Base-by-base conservation (phyloP, 1,140 invertebrate species). In the Polypedilum vanderplanki region DNA sequence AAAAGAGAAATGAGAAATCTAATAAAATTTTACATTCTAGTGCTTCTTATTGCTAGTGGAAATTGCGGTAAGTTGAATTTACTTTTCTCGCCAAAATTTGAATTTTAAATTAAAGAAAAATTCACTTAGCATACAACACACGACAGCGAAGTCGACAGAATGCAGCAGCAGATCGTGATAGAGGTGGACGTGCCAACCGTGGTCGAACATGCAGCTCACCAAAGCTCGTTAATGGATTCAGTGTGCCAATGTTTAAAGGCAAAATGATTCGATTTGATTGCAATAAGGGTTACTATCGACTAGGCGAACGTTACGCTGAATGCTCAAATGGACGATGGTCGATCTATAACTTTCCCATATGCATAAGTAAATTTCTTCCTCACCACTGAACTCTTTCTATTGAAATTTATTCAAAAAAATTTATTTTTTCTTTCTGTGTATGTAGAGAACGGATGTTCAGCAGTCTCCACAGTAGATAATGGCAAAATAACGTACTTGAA, bases 191-290 rank as follows among this genome's bases (percentile, higher is more conserved):
- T n/a, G 12, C 10, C 12, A n/a, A 17, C 1, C 12, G n/a, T n/a
- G 12, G 9, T n/a, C 65, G 65, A 20, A 70, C 17, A 20, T 70
- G 65, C 10, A 20, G 17, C 9, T 18, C 65, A 70, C 65, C 65
- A 10, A 70, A 22, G 18, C 17, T 70, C n/a, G 9, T 22, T 5
- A 70, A 70, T 70, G 65, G 65, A n/a, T 9, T 70, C 7, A 18
- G 17, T 2, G 18, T 18, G 4, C 65, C 65, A 20, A 9, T 70
- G 9, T 70, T 20, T 70, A 70, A 70, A 70, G 65, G 65, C 65
- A 70, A 70, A 70, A 70, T 70, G 65, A 70, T 70, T n/a, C 17
- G 65, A 20, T 70, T 70, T 70, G 65, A 70, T 22, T 70, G 65
- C 65, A 20, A 70, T 18, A 70, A 70, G 10, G 65, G 65, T 10